These are phyloP conservation scores for Acrocyrtus sp. DNA, from an alignment of 2,888 invertebrate species.

Conservation along the genomic window DNA sequence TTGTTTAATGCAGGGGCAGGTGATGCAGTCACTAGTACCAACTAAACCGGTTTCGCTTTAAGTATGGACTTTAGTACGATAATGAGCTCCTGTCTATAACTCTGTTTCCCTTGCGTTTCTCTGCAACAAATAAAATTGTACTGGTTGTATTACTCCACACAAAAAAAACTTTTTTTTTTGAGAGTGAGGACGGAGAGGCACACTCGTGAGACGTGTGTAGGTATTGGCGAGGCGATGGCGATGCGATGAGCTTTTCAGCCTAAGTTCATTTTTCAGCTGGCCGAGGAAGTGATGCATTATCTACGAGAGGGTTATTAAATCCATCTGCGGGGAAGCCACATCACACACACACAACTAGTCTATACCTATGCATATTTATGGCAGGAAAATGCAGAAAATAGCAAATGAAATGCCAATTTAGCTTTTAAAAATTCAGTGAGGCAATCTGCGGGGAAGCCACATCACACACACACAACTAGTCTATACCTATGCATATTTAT, in stretches of 20 bases:
- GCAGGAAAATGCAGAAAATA: neutral
- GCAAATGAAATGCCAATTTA: neutral
- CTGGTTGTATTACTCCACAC: neutral
- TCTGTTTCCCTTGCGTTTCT: neutral
- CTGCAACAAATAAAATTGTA: neutral
- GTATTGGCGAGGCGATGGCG: no score
- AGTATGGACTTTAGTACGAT: conserved; percentile 28
- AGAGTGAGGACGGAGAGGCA: neutral
- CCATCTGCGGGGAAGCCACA: no score
- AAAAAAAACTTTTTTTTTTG: neutral
- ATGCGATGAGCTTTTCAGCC: conserved; percentile 22
- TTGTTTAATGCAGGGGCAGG: neutral
- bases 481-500: neutral
- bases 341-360: neutral
- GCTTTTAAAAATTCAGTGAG: neutral
- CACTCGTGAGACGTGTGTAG: conserved; percentile 5
- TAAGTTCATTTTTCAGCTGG: conserved; percentile 45
- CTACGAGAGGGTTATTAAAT: no score
- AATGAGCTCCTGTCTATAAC: conserved; percentile 5
- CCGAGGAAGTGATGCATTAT: conserved; percentile 41
- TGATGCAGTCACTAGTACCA: conserved; percentile 35
- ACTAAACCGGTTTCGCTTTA: conserved; percentile 45
- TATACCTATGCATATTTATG: neutral
- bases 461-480: neutral
- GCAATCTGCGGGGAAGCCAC: no score